Conservation (phyloP, 2,113 vertebrate genomes). For the Rhagologus leucostigma region DNA sequence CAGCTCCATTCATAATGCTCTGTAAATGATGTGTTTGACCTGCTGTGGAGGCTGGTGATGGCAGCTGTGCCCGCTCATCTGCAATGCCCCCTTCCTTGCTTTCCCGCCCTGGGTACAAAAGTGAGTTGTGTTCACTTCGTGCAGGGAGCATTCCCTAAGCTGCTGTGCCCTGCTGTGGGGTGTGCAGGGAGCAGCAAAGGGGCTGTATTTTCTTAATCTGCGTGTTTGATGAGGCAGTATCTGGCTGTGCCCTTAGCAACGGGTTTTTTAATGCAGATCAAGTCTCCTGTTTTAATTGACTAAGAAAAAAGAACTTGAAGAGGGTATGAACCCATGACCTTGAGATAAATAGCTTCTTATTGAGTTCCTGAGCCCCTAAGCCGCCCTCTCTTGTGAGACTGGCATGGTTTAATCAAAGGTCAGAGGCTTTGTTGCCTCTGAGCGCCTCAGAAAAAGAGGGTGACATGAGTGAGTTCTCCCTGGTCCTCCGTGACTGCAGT, state of each 20-base stretch:
- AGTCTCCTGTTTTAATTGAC: constrained; percentile 35
- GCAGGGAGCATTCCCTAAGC: background rate
- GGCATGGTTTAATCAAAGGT: background rate
- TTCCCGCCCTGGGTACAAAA: background rate
- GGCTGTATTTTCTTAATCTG: background rate
- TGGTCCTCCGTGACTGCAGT: background rate
- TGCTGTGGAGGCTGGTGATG: background rate
- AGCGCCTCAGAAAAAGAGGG: background rate
- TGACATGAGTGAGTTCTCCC: rapidly evolving
- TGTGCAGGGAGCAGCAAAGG: background rate
- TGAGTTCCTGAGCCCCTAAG: background rate
- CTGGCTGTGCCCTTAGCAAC: background rate
- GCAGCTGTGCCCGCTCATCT: rapidly evolving
- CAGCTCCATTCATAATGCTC: background rate
- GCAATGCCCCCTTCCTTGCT: background rate
- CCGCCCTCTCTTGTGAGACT: background rate
- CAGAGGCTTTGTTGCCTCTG: constrained; percentile 20
- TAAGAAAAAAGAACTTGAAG: constrained; percentile 17
- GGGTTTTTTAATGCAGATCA: background rate
- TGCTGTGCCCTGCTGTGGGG: background rate
- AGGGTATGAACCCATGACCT: constrained; percentile 40
- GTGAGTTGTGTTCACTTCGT: rapidly evolving
- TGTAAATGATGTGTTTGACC: background rate
- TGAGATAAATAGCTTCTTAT: constrained; percentile 39
- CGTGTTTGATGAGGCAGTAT: background rate